A percentile compares a stretch with the other conserved stretches of the same genome.
Evolutionary conservation across 2,888 invertebrate species (phyloP).

Genomic region (Spicauda simplicius): DNA sequence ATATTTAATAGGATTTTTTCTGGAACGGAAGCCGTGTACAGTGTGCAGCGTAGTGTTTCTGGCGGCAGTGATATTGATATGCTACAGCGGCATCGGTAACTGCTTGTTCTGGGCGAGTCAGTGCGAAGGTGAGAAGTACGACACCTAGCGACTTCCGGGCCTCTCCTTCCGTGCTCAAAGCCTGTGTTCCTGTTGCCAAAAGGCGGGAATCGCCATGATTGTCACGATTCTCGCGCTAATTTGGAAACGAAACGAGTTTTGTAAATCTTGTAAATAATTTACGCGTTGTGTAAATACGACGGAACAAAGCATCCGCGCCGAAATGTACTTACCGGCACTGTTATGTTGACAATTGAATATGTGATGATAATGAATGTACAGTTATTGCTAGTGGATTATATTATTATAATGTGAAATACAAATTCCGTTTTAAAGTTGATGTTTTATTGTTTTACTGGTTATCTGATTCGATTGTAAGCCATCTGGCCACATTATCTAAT

Average conservation of each 20-base stretch:
- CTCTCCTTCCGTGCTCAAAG: slow-evolving; percentile 64
- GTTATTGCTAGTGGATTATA: slow-evolving; percentile 60
- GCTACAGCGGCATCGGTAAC: slow-evolving; percentile 97
- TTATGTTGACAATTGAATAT: slow-evolving; percentile 61
- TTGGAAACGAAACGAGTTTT: slow-evolving; percentile 46
- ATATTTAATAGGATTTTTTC: slow-evolving; percentile 97
- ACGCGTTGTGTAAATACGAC: slow-evolving; percentile 38
- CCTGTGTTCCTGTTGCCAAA: slow-evolving; percentile 57
- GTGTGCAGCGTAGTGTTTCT: slow-evolving; percentile 98
- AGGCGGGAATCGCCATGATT: slow-evolving; percentile 48
- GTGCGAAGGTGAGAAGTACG: slow-evolving; percentile 88
- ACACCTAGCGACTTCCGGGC: slow-evolving; percentile 61
- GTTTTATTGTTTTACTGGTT: slow-evolving; percentile 17
- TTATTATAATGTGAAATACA: slow-evolving; percentile 59
- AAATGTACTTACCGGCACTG: slow-evolving; percentile 73
- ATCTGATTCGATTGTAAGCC: not conserved
- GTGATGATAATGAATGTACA: slow-evolving; percentile 66
- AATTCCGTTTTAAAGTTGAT: slow-evolving; percentile 47
- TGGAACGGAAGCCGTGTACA: slow-evolving; percentile 98
- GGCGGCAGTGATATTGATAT: slow-evolving; percentile 96
- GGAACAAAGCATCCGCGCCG: slow-evolving; percentile 43
- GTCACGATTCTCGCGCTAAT: slow-evolving; percentile 30
- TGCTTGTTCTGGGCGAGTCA: slow-evolving; percentile 96
- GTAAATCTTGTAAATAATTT: slow-evolving; percentile 73
- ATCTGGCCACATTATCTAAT: not conserved